Conservation (phyloP, 2,113 vertebrate genomes). For the Phylloscopus whistleri region DNA sequence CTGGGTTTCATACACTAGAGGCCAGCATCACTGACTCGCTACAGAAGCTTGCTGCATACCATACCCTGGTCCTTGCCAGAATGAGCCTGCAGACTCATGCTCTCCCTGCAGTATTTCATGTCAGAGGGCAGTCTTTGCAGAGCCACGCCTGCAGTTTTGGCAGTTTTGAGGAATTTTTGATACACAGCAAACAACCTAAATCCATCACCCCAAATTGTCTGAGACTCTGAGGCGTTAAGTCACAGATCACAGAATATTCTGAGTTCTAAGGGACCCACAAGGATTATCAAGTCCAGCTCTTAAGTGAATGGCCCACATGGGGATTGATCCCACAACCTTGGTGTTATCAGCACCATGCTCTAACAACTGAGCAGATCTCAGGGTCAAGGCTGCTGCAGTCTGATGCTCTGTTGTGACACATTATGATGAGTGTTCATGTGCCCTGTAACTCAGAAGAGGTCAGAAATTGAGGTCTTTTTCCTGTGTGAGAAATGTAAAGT, state of each 20-base stretch:
- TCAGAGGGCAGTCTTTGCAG: background rate
- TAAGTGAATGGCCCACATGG: background rate
- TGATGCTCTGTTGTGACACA: background rate
- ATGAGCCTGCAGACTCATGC: background rate
- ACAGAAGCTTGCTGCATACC: background rate
- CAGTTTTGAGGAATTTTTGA: background rate
- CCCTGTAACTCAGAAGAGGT: background rate
- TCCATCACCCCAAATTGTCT: background rate
- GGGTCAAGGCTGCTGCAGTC: background rate
- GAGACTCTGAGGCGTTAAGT: rapidly evolving
- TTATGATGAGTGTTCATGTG: background rate
- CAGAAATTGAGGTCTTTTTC: background rate
- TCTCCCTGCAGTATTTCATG: background rate
- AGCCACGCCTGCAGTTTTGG: background rate
- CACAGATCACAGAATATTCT: background rate
- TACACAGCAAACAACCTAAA: background rate
- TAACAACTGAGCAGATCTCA: background rate
- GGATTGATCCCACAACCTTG: background rate
- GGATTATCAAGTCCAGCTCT: background rate
- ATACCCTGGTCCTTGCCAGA: background rate
- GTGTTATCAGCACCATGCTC: background rate
- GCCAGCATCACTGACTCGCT: background rate
- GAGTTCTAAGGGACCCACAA: background rate
- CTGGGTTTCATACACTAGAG: background rate
- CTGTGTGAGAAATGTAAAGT: background rate